phyloP scores from a whole-genome alignment of 2,113 vertebrate species.

The Vanacampus margaritifer region DNA sequence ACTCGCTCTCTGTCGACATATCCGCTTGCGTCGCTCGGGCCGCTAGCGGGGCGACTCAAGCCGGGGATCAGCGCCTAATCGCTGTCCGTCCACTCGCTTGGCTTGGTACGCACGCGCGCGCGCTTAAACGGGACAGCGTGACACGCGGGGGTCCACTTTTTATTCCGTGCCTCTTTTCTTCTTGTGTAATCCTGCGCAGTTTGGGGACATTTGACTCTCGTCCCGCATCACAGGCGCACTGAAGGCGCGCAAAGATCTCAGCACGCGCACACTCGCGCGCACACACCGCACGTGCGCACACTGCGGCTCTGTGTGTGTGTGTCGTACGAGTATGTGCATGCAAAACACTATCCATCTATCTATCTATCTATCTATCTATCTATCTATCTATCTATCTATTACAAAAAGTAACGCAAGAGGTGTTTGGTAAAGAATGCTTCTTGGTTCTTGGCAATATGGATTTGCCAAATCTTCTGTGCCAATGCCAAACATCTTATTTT shows the following conservation, averaged over 20 bases:
- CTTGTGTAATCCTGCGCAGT: conserved; percentile 11
- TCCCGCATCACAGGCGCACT: not conserved
- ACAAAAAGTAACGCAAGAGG: no score
- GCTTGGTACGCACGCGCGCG: conserved; percentile 42
- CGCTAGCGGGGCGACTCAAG: conserved; percentile 62
- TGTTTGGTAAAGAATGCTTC: no score
- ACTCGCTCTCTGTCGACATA: conserved; percentile 60
- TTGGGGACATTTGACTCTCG: conserved; percentile 6
- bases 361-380: conserved; percentile 1
- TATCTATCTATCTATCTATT: not conserved
- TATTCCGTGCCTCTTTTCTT: not conserved
- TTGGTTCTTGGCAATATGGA: no score
- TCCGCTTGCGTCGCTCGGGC: conserved; percentile 45
- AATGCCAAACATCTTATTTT: no score
- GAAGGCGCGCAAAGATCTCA: conserved; percentile 11
- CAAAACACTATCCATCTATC: not conserved
- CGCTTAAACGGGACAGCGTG: conserved; percentile 30
- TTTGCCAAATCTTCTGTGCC: no score
- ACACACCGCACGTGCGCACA: not conserved
- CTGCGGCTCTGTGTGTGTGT: not conserved
- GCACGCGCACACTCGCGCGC: conserved; percentile 3
- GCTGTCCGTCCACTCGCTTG: conserved; percentile 46
- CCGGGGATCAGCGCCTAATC: conserved; percentile 49
- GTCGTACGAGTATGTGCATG: not conserved
- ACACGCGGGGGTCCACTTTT: conserved; percentile 33